Percentiles rank a stretch among this genome's conserved stretches.
Evolutionary conservation across 2,888 invertebrate species (phyloP).

Genomic region (Agriopis leucophaearia): DNA sequence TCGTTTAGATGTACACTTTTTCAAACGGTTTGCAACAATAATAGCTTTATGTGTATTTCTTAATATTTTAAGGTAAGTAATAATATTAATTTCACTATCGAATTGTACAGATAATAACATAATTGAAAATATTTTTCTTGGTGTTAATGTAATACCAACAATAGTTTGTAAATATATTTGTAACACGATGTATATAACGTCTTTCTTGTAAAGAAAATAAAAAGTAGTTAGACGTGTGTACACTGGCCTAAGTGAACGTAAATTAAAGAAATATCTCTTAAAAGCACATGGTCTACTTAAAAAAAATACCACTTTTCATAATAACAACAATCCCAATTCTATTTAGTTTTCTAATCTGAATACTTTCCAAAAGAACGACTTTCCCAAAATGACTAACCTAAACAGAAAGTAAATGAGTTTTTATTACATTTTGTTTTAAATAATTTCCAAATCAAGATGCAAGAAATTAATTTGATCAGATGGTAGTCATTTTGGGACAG

Average conservation of each 20-base stretch:
- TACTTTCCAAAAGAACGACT: no score
- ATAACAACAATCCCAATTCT: no score
- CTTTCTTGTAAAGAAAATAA: slow-evolving; percentile 65
- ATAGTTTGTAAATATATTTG: slow-evolving; percentile 62
- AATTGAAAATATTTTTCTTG: slow-evolving; percentile 70
- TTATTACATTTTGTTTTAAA: no score
- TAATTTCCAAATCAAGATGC: no score
- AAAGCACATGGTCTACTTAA: not conserved
- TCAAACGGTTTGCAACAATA: slow-evolving; percentile 33
- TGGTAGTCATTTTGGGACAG: no score
- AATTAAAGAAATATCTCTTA: not conserved
- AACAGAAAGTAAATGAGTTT: no score
- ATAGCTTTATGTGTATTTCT: slow-evolving; percentile 58
- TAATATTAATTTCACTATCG: slow-evolving; percentile 50
- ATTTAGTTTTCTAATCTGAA: no score
- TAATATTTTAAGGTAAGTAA: slow-evolving; percentile 31
- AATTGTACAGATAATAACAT: slow-evolving; percentile 66
- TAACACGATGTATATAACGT: slow-evolving; percentile 36
- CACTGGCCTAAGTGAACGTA: slow-evolving; percentile 51
- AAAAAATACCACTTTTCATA: no score
- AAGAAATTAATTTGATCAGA: no score
- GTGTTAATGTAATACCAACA: slow-evolving; percentile 54
- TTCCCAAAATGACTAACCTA: no score
- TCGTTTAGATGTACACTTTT: slow-evolving; percentile 27
- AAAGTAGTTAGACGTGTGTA: slow-evolving; percentile 59